Base-by-base conservation (phyloP, 2,888 invertebrate genomes). In the Vandiemenella viatica region DNA sequence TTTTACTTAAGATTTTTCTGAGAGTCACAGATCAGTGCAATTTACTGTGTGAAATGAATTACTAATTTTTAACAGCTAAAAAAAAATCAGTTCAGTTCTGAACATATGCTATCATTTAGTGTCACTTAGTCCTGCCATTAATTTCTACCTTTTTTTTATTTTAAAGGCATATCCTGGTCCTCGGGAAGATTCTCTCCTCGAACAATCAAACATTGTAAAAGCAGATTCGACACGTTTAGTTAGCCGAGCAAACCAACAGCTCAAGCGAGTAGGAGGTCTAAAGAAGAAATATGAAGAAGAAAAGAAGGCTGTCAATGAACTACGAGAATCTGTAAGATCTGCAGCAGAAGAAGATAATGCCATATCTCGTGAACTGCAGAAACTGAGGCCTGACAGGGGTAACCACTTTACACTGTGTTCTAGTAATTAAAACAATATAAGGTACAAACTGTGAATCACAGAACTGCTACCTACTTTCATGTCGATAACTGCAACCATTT, bases 171-270 rank as follows among this genome's bases (percentile, higher is more conserved):
- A 49, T 46, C 52, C 52, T 19, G 38, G 45, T 5, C 5, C 19
- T 23, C 19, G 22, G 7, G 65, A 65, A 7, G 69, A 70, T 56
- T 72, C 75, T 10, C 64, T 79, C 58, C 63, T 72, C 8, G 66
- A 70, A 47, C 67, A 72, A 37, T 70, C 76, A 1, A 66, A 68
- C 18, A 63, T 69, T n/a, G 75, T 76, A 0, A 63, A 71, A 37
- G 65, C 67, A 1, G 68, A 71, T 15, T 80, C 82, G 0, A 50
- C 48, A 6, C 46, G 70, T 2, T 62, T 80, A 17, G 70, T 73
- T 58, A 65, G 65, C 15, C 61, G 77, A 56, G 73, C 77, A 20
- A 65, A 75, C 52, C 66, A 67, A 48, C 63, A 75, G 58, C 65
- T 72, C 63, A 62, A 71, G 54, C 65, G 69, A 58, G 62, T 70